These are phyloP conservation scores for Nephrotoma guestfalica DNA, from an alignment of 2,888 invertebrate genomes.

Conservation along the genomic window DNA sequence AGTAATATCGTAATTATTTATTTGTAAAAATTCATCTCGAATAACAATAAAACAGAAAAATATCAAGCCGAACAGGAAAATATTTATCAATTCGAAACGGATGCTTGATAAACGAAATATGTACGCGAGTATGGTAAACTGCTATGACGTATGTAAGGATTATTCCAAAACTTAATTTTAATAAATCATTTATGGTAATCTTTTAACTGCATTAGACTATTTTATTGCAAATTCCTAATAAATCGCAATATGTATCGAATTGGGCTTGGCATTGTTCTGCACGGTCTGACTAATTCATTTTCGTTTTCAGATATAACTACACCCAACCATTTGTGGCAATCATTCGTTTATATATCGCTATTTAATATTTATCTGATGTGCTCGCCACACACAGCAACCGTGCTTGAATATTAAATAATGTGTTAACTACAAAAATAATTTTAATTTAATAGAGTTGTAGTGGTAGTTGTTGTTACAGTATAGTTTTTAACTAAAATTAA, in stretches of 20 bases:
- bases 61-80: background rate
- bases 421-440: background rate
- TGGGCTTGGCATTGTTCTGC: background rate
- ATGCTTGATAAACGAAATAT: background rate
- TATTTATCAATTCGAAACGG: background rate
- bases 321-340: background rate
- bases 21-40: background rate
- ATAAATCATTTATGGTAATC: background rate
- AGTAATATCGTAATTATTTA: background rate
- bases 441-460: background rate
- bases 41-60: background rate
- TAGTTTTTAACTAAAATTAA: background rate
- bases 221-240: background rate
- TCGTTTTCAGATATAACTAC: background rate
- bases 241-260: background rate
- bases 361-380: background rate
- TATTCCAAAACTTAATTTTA: background rate
- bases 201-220: background rate
- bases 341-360: background rate
- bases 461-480: background rate
- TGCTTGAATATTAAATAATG: background rate
- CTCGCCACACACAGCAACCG: background rate
- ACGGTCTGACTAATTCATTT: background rate
- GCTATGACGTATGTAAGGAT: background rate
- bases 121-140: background rate